A percentile compares a stretch with the other conserved stretches of the same genome.
These are phyloP conservation scores for Psittacula echo DNA, from an alignment of 2,797 vertebrate species.

Conservation along the genomic window DNA sequence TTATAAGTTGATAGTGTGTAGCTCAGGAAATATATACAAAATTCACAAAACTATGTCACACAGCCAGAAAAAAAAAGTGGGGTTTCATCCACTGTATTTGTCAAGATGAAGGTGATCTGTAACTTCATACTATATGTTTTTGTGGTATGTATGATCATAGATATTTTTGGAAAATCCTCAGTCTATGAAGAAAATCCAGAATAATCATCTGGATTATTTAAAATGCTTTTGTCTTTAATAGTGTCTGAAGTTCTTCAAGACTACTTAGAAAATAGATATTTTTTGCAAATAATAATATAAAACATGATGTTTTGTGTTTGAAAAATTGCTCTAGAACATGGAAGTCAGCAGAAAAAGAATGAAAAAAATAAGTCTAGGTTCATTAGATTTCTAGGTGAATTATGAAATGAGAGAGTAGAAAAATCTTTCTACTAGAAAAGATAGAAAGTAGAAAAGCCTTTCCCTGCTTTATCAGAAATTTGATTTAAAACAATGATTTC, in stretches of 20 bases:
- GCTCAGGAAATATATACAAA: background rate
- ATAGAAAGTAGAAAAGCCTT: background rate
- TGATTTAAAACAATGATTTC: background rate
- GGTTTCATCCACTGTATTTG: slow-evolving; percentile 39
- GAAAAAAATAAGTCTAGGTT: background rate
- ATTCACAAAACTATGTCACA: background rate
- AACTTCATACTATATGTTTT: slow-evolving; percentile 12
- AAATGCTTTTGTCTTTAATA: background rate
- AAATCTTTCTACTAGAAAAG: background rate
- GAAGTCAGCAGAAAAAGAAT: background rate
- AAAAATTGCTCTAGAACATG: background rate
- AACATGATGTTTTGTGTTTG: background rate
- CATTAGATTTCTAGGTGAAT: background rate
- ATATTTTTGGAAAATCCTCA: background rate
- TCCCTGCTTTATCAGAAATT: background rate
- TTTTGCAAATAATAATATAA: background rate
- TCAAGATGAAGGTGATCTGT: slow-evolving; percentile 9
- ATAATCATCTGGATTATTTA: background rate
- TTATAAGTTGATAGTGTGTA: background rate
- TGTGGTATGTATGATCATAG: background rate
- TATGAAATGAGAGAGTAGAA: background rate
- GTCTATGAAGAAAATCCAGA: background rate
- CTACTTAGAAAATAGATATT: background rate
- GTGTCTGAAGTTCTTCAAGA: background rate
- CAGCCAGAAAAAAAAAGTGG: background rate